Conservation (phyloP, 2,888 invertebrate species). For the Psylliodes chrysocephalus region DNA sequence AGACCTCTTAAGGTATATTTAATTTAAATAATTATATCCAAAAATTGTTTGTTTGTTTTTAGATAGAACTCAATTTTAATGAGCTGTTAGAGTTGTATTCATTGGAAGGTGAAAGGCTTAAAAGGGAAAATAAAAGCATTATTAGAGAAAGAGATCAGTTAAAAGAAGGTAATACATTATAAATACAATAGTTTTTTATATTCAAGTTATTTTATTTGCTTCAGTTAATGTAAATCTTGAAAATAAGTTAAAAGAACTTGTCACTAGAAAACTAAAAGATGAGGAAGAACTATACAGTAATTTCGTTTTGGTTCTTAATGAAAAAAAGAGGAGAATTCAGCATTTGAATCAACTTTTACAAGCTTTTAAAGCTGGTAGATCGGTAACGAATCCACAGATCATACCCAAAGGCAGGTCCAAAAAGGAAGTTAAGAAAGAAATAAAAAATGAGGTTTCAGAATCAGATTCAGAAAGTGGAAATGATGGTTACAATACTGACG, state of each 20-base stretch:
- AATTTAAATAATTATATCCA: not conserved
- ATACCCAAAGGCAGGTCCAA: constrained; percentile 35
- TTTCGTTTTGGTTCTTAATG: constrained; percentile 58
- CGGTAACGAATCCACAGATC: constrained; percentile 44
- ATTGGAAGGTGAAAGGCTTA: constrained; percentile 26
- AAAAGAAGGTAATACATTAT: constrained; percentile 28
- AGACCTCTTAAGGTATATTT: constrained; percentile 38
- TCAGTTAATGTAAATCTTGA: constrained; percentile 42
- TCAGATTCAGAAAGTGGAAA: constrained; percentile 39
- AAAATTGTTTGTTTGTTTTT: constrained; percentile 20
- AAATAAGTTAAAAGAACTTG: constrained; percentile 48
- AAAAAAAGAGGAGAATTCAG: constrained; percentile 59
- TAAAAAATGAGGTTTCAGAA: constrained; percentile 46
- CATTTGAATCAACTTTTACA: constrained; percentile 58
- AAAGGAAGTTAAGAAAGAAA: constrained; percentile 34
- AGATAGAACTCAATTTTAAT: constrained; percentile 36
- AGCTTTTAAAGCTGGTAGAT: constrained; percentile 49
- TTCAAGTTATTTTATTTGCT: too few species aligned
- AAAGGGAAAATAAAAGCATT: constrained; percentile 9
- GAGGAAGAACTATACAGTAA: constrained; percentile 55
- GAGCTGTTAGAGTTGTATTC: constrained; percentile 37
- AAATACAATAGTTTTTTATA: too few species aligned
- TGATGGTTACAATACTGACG: constrained; percentile 47
- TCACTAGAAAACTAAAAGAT: constrained; percentile 47
- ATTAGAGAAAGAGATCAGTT: constrained; percentile 24